Evolutionary conservation across 1,140 invertebrate genomes (phyloP), one percentile per base, ranked within the genome.

Genomic region (Aphelenchoides besseyi): DNA sequence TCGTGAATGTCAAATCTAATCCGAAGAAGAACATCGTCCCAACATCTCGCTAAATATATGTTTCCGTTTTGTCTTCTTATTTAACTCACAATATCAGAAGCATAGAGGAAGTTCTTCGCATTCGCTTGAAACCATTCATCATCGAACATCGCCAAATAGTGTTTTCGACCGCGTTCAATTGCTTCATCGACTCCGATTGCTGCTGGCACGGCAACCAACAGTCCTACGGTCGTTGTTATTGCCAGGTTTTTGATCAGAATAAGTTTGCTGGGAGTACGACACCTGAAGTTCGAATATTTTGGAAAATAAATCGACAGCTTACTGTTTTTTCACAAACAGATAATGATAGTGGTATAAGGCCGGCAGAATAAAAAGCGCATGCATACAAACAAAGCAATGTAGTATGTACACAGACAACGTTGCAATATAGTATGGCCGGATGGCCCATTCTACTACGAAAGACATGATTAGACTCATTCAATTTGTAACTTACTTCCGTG

Each of bases 281-380:
- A 59, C 5, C 55, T 59, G 18, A 33, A 29, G 18, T 5, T 59
- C 18, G 12, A 8, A 59, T 29, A 18, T 59, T 33, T 23, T 59
- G 5, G 5, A 59, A 28, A 48, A 48, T 48, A 23, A 5, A 59
- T 33, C n/a, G 5, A 41, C 5, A 41, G n/a, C 37, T 8, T 59
- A 59, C 55, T 23, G 5, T 8, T 59, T 59, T 23, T 33, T 28
- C 55, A 59, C 55, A 33, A 29, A 59, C 5, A 29, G 5, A 18
- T 29, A 59, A 23, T 59, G 55, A 33, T 59, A 59, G 5, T 59
- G 55, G 18, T 59, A 59, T 8, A 59, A 23, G 5, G 55, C 55
- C 5, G 55, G 26, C 16, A 59, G 18, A 33, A 59, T 59, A 33
- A 59, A 33, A 28, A 59, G 5, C 18, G 26, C 26, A 23, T 59